These are phyloP conservation scores for Leguminivora glycinivorella DNA, from an alignment of 1,140 invertebrate genomes.

Conservation along the genomic window DNA sequence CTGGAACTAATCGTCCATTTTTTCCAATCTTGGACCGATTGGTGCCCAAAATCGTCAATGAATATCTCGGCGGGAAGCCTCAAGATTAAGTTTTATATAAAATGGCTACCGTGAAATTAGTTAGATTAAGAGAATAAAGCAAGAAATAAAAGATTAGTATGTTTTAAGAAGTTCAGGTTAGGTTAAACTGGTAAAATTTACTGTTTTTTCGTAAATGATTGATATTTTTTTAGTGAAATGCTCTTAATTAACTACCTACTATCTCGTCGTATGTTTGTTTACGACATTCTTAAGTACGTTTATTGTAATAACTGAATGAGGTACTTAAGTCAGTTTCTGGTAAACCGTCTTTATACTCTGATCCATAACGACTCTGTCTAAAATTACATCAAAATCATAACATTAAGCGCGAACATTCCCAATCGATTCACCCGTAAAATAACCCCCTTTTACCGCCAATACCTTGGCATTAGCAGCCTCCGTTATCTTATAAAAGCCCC, in stretches of 20 bases:
- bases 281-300: too few relatives aligned
- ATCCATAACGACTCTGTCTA: background rate
- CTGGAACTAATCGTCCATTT: conserved; percentile 3
- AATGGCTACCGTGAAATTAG: background rate
- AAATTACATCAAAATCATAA: conserved; percentile 8
- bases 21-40: conserved; percentile 7
- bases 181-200: too few relatives aligned
- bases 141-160: background rate
- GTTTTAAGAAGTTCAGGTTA: too few relatives aligned
- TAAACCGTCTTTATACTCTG: too few relatives aligned
- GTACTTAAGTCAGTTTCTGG: too few relatives aligned
- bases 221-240: too few relatives aligned
- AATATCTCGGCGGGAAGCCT: background rate
- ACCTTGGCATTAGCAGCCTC: background rate
- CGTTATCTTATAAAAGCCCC: conserved; percentile 5
- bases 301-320: too few relatives aligned
- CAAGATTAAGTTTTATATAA: background rate
- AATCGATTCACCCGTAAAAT: background rate
- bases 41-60: background rate
- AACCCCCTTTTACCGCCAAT: background rate
- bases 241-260: too few relatives aligned
- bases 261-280: too few relatives aligned
- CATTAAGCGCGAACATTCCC: background rate
- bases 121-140: background rate
- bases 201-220: too few relatives aligned